A percentile compares a stretch with the other conserved stretches of the same genome.
Evolutionary conservation across 2,888 invertebrate species (phyloP).

Genomic region (Abrostola triplasia): DNA sequence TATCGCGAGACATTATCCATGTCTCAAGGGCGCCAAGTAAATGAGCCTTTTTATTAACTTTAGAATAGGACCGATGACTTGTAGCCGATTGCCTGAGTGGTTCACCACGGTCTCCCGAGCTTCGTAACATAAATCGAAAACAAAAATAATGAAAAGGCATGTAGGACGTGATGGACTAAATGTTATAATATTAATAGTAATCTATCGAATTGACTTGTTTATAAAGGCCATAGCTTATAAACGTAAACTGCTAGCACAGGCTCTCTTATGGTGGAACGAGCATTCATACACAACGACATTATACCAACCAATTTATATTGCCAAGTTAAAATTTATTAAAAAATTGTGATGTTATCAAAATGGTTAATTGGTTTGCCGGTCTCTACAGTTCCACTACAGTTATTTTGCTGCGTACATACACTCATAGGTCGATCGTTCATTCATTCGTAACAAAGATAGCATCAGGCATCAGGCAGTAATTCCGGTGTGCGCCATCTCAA

Average conservation of each 20-base stretch:
- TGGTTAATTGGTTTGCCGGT: too few relatives aligned
- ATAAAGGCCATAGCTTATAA: too few relatives aligned
- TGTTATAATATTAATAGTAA: background rate
- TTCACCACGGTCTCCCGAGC: too few relatives aligned
- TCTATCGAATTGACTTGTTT: too few relatives aligned
- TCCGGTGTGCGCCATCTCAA: background rate
- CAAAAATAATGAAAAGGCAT: background rate
- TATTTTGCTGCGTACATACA: too few relatives aligned
- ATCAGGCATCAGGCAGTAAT: background rate
- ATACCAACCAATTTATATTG: too few relatives aligned
- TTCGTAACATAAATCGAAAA: background rate
- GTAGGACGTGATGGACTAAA: background rate
- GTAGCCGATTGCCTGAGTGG: constrained; percentile 9
- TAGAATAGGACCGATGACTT: constrained; percentile 8
- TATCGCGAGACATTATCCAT: constrained; percentile 10
- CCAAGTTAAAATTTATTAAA: too few relatives aligned
- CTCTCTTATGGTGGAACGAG: too few relatives aligned
- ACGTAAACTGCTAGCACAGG: too few relatives aligned
- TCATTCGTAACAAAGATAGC: background rate
- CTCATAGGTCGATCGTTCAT: background rate
- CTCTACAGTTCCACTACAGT: too few relatives aligned
- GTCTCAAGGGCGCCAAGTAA: constrained; percentile 31
- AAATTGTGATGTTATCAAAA: too few relatives aligned
- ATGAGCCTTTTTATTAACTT: constrained; percentile 40
- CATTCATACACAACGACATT: too few relatives aligned